Evolutionary conservation across 2,888 invertebrate genomes (phyloP).

Genomic region (Augiades crinisus): DNA sequence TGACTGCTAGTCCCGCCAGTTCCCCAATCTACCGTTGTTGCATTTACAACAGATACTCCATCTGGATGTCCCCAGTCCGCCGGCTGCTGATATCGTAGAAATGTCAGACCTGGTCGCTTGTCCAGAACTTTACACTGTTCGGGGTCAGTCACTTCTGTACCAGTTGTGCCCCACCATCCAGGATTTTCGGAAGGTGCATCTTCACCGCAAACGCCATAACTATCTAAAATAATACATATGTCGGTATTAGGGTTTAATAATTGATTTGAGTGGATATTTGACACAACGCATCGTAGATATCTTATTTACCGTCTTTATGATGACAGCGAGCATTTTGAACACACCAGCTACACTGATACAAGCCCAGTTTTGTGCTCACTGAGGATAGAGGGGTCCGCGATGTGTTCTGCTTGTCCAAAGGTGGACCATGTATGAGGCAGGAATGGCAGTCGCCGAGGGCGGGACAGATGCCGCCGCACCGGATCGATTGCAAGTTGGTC

Average conservation of each 20-base stretch:
- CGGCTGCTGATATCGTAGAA: constrained; percentile 93
- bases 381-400: constrained; percentile 64
- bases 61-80: constrained; percentile 95
- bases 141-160: constrained; percentile 87
- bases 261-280: background rate
- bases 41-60: constrained; percentile 91
- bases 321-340: constrained; percentile 96
- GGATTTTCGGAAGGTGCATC: constrained; percentile 90
- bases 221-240: constrained; percentile 72
- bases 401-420: constrained; percentile 64
- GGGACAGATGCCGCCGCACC: constrained; percentile 94
- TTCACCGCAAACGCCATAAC: constrained; percentile 92
- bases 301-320: constrained; percentile 86
- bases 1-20: constrained; percentile 86
- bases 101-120: constrained; percentile 93
- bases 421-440: constrained; percentile 90
- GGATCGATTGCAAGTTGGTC: constrained; percentile 92
- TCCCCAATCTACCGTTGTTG: constrained; percentile 90
- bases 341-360: constrained; percentile 95
- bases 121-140: constrained; percentile 90
- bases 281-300: background rate
- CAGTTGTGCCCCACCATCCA: constrained; percentile 95
- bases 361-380: constrained; percentile 88
- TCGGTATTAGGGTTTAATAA: background rate
- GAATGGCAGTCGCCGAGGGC: constrained; percentile 94